Conservation (phyloP, 2,797 vertebrate genomes). For the Pterois miles region DNA sequence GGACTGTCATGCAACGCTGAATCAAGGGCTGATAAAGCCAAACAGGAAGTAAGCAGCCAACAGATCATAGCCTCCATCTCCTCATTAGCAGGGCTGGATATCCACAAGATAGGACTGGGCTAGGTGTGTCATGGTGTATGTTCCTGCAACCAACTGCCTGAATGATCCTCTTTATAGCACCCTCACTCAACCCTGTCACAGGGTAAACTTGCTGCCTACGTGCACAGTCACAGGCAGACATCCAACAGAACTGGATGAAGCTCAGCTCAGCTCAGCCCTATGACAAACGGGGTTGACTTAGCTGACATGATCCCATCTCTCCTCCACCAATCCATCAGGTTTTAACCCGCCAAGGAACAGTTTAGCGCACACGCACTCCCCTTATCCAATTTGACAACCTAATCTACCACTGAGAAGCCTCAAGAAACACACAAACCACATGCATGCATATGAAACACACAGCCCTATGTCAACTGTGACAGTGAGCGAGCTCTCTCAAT, state of each 20-base stretch:
- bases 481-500: conserved; percentile 3
- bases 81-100: conserved; percentile 10
- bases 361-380: conserved; percentile 8
- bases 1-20: conserved; percentile 28
- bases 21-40: conserved; percentile 26
- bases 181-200: conserved; percentile 1
- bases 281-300: conserved; percentile 60
- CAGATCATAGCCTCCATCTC: background rate
- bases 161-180: conserved; percentile 17
- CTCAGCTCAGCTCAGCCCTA: conserved; percentile 34
- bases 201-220: conserved; percentile 44
- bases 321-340: conserved; percentile 32
- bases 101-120: background rate
- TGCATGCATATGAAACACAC: background rate
- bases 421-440: conserved; percentile 11
- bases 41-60: no score
- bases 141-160: conserved; percentile 8
- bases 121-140: conserved; percentile 6
- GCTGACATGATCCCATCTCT: conserved; percentile 58
- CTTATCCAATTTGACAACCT: conserved; percentile 65
- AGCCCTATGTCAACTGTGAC: background rate
- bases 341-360: conserved; percentile 19
- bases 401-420: conserved; percentile 10
- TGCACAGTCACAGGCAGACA: conserved; percentile 48
- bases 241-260: conserved; percentile 1